Conservation (phyloP, 2,113 vertebrate genomes). For the Excalfactoria chinensis region DNA sequence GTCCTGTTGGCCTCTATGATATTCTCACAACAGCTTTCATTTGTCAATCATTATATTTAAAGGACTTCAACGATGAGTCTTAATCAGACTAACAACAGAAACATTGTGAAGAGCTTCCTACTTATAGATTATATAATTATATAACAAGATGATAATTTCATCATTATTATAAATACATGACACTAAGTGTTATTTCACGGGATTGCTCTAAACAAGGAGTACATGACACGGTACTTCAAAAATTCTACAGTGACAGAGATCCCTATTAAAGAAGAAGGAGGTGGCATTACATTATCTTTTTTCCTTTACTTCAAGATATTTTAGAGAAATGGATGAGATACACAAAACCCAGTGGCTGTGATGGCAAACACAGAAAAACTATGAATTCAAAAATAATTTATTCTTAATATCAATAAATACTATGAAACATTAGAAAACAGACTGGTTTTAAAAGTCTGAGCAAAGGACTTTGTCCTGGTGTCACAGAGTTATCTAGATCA, state of each 20-base stretch:
- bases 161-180: neutral
- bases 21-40: neutral
- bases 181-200: neutral
- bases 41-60: constrained; percentile 28
- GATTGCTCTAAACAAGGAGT: neutral
- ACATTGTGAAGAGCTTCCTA: constrained; percentile 16
- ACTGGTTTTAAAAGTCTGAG: neutral
- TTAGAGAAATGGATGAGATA: neutral
- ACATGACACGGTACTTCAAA: neutral
- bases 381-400: neutral
- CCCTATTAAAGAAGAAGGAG: neutral
- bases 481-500: too few species aligned
- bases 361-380: neutral
- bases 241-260: neutral
- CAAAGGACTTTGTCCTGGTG: neutral
- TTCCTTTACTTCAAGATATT: neutral
- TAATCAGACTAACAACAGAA: constrained; percentile 5
- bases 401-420: neutral
- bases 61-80: neutral
- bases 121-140: neutral
- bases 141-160: constrained; percentile 5
- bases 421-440: neutral
- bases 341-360: neutral
- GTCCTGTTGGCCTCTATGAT: neutral
- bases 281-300: neutral